Evolutionary conservation across 2,888 invertebrate species (phyloP).

Genomic region (Buathra laborator): DNA sequence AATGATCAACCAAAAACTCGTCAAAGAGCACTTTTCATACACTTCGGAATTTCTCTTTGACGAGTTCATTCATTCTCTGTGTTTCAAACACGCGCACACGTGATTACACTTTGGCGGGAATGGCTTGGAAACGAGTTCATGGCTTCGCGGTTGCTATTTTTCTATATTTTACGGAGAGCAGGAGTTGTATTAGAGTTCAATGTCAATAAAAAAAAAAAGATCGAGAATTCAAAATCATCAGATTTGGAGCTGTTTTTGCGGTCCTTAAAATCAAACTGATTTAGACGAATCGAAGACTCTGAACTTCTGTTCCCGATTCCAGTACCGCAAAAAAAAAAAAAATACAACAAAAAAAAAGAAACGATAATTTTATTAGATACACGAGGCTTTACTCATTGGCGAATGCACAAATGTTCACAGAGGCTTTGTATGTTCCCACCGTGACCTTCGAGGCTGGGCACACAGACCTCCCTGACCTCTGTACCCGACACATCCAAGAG

Average conservation of each 20-base stretch:
- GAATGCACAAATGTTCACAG: constrained; percentile 84
- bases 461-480: constrained; percentile 79
- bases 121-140: constrained; percentile 28
- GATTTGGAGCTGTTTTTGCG: too few species aligned
- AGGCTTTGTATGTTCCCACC: constrained; percentile 83
- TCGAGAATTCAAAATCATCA: too few species aligned
- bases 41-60: constrained; percentile 38
- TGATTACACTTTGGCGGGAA: constrained; percentile 34
- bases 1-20: constrained; percentile 42
- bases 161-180: neutral
- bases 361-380: constrained; percentile 32
- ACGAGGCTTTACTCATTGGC: constrained; percentile 81
- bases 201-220: neutral
- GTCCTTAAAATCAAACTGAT: neutral
- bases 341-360: neutral
- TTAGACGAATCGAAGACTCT: neutral
- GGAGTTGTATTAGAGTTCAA: neutral
- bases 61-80: constrained; percentile 52
- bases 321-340: constrained; percentile 15
- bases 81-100: constrained; percentile 52
- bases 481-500: constrained; percentile 79
- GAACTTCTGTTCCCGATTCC: constrained; percentile 16
- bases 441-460: constrained; percentile 79
- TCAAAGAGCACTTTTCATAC: constrained; percentile 30
- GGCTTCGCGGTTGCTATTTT: neutral